These are phyloP conservation scores for Ferdinandea cuprea DNA, from an alignment of 2,888 invertebrate genomes.

Conservation along the genomic window DNA sequence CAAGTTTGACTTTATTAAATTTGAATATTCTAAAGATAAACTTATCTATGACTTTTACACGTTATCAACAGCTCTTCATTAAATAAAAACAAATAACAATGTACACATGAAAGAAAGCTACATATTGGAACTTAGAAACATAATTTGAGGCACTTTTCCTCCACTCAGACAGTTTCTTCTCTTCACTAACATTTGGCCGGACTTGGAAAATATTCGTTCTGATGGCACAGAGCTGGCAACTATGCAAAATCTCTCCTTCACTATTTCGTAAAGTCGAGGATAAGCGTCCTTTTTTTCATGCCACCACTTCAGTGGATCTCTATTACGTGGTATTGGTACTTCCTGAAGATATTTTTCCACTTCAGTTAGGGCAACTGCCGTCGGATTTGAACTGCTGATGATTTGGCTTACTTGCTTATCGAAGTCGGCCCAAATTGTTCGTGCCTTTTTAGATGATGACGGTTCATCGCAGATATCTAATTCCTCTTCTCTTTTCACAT, in stretches of 20 bases:
- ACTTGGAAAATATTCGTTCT: slow-evolving; percentile 5
- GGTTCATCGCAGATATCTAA: background rate
- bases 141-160: background rate
- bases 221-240: slow-evolving; percentile 14
- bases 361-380: background rate
- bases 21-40: too few species aligned
- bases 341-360: slow-evolving; percentile 4
- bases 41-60: too few species aligned
- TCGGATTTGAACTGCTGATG: background rate
- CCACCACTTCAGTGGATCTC: slow-evolving; percentile 22
- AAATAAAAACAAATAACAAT: too few species aligned
- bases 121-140: slow-evolving; percentile 7
- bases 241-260: slow-evolving; percentile 19
- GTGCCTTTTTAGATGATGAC: background rate
- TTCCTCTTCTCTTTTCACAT: background rate
- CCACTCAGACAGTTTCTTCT: slow-evolving; percentile 18
- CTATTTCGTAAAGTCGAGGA: slow-evolving; percentile 13
- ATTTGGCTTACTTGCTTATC: slow-evolving; percentile 9
- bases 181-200: background rate
- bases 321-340: background rate
- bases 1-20: too few species aligned
- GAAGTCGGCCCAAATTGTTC: slow-evolving; percentile 8
- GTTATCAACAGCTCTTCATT: too few species aligned
- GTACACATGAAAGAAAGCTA: background rate
- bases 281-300: slow-evolving; percentile 20